phyloP scores from a whole-genome alignment of 2,888 invertebrate species.

The Dorcus parallelipipedus region DNA sequence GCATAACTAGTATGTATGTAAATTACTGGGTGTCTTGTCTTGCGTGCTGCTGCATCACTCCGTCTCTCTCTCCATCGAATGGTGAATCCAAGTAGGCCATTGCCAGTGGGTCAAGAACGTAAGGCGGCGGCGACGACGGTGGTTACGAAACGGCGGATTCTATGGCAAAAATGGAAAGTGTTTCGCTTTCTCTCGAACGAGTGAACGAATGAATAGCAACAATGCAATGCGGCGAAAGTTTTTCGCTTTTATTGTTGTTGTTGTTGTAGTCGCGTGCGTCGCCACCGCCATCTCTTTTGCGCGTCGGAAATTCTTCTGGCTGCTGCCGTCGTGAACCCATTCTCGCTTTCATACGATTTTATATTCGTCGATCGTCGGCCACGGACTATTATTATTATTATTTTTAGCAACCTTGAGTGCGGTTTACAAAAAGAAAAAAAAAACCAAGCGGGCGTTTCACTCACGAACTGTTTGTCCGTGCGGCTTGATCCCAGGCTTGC shows the following conservation, averaged over 20 bases:
- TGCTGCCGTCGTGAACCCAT: not conserved
- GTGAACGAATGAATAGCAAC: not conserved
- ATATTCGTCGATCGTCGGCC: not conserved
- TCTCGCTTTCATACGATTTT: not conserved
- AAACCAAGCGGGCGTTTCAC: too few species aligned
- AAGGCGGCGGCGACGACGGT: conserved; percentile 18
- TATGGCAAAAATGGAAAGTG: conserved; percentile 44
- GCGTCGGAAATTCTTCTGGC: not conserved
- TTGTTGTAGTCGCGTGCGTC: not conserved
- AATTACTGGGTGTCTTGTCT: conserved; percentile 24
- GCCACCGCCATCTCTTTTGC: not conserved
- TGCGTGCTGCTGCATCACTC: conserved; percentile 22
- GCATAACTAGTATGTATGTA: conserved; percentile 20
- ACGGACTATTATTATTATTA: not conserved
- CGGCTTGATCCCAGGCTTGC: too few species aligned
- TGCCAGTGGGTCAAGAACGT: conserved; percentile 48
- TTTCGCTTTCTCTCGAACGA: conserved; percentile 21
- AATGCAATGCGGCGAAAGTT: not conserved
- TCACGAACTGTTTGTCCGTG: too few species aligned
- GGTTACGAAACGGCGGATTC: conserved; percentile 38
- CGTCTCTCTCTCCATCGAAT: conserved; percentile 8
- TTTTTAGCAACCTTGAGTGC: not conserved
- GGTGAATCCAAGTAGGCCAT: conserved; percentile 42
- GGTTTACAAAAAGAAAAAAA: too few species aligned
- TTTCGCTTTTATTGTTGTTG: not conserved